These are phyloP conservation scores for Dolichoris vasculosae DNA, from an alignment of 1,140 invertebrate genomes.

Conservation along the genomic window DNA sequence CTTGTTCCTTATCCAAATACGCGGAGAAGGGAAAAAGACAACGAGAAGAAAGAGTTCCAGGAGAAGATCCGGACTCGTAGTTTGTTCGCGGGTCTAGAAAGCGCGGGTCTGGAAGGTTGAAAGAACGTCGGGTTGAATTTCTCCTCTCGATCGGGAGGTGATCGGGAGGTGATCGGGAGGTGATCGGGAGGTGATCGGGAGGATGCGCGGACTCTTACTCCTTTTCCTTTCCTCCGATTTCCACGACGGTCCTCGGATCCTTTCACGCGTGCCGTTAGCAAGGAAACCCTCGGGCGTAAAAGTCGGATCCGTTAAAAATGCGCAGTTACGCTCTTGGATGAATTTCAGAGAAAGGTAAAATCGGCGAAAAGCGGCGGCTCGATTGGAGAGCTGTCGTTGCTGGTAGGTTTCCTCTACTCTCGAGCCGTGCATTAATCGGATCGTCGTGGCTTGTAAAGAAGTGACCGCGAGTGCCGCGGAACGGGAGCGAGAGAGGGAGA, in stretches of 20 bases:
- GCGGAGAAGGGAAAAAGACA: too few species aligned
- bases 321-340: neutral
- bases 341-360: conserved; percentile 5
- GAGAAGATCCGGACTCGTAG: too few species aligned
- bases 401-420: neutral
- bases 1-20: too few species aligned
- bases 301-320: neutral
- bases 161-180: neutral
- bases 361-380: neutral
- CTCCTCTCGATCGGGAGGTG: neutral
- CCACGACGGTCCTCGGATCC: neutral
- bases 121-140: neutral
- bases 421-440: neutral
- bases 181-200: neutral
- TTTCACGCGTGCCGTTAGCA: neutral
- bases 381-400: neutral
- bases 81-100: neutral
- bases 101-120: neutral
- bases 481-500: neutral
- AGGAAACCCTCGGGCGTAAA: neutral
- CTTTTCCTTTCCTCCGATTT: too few species aligned
- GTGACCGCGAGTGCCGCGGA: neutral
- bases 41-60: too few species aligned
- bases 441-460: conserved; percentile 9
- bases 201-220: neutral